phyloP scores from a whole-genome alignment of 1,140 invertebrate genomes.

The Temnothorax longispinosus region DNA sequence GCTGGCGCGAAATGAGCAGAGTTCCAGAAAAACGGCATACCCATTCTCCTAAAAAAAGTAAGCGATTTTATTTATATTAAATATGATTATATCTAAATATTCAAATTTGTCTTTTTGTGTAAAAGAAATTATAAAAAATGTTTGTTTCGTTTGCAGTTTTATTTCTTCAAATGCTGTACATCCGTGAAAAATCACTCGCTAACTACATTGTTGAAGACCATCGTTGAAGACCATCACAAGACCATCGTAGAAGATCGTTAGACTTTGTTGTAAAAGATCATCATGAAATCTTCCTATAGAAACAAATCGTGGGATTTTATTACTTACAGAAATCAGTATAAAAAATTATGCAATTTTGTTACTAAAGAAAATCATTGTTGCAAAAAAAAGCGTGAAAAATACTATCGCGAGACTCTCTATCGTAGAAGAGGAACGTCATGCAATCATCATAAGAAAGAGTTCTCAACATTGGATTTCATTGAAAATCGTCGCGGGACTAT shows the following conservation, averaged over 20 bases:
- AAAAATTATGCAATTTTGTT: neutral
- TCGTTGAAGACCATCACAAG: too few species aligned
- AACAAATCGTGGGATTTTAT: too few species aligned
- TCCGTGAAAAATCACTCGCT: neutral
- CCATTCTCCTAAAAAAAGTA: constrained; percentile 63
- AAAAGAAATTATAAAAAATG: neutral
- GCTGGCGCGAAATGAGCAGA: constrained; percentile 44
- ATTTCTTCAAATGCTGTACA: neutral
- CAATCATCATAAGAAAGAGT: neutral
- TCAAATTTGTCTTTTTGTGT: too few species aligned
- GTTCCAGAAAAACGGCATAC: constrained; percentile 69
- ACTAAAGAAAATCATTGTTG: too few species aligned
- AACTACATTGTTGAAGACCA: neutral
- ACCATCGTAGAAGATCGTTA: too few species aligned
- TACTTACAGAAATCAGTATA: neutral
- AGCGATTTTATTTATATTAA: neutral
- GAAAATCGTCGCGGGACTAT: too few species aligned
- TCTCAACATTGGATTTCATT: too few species aligned
- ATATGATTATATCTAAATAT: neutral
- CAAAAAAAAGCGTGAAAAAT: too few species aligned
- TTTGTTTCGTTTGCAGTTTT: constrained; percentile 1
- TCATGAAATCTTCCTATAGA: neutral
- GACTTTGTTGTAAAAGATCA: neutral
- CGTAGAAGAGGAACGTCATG: neutral
- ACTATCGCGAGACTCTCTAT: neutral